Evolutionary conservation across 1,140 invertebrate species (phyloP).

Genomic region (Cardiocondyla obscurior): DNA sequence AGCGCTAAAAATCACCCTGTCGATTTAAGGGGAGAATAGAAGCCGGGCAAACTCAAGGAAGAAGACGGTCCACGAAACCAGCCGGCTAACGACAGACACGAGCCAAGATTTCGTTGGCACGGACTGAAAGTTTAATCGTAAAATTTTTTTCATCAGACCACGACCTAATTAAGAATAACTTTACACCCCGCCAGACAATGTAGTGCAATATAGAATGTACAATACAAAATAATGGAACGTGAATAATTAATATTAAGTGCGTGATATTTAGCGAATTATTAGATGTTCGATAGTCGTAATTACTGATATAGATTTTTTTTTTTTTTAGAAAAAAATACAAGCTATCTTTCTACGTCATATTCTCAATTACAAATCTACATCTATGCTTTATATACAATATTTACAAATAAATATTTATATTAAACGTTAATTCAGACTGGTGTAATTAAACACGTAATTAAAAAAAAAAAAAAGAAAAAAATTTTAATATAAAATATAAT

Average conservation of each 20-base stretch:
- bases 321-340: neutral
- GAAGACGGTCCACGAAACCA: slow-evolving; percentile 75
- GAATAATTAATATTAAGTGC: neutral
- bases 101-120: slow-evolving; percentile 74
- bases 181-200: neutral
- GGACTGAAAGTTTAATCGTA: slow-evolving; percentile 78
- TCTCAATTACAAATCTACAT: neutral
- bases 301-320: too few relatives aligned
- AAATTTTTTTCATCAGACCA: slow-evolving; percentile 54
- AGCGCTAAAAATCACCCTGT: slow-evolving; percentile 3
- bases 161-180: slow-evolving; percentile 12
- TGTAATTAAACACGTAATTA: neutral
- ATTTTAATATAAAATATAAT: too few relatives aligned
- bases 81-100: slow-evolving; percentile 71
- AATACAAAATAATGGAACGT: neutral
- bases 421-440: neutral
- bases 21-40: slow-evolving; percentile 61
- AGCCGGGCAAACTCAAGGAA: slow-evolving; percentile 72
- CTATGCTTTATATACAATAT: neutral
- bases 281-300: too few relatives aligned
- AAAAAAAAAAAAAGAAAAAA: too few relatives aligned
- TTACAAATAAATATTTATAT: slow-evolving; percentile 5
- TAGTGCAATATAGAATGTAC: neutral
- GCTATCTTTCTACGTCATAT: neutral
- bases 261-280: neutral